Percentiles rank a stretch among this genome's conserved stretches.
These are phyloP conservation scores for Samia ricini DNA, from an alignment of 1,140 invertebrate genomes.

Conservation along the genomic window DNA sequence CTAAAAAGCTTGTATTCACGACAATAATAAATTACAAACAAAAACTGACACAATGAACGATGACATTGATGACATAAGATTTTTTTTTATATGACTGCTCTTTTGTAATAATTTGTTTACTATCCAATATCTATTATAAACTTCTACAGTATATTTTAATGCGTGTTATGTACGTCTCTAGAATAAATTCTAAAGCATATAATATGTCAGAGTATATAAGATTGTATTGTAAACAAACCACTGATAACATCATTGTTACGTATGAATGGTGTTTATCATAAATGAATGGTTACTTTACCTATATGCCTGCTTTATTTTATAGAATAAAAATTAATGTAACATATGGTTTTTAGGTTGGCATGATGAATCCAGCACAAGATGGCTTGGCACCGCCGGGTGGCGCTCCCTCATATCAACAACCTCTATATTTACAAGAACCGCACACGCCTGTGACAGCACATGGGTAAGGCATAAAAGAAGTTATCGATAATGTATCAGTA, in stretches of 20 bases:
- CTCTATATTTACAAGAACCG: conserved; percentile 81
- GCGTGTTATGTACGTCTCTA: not conserved
- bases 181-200: not conserved
- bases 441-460: conserved; percentile 77
- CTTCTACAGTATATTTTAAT: not conserved
- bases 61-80: no score
- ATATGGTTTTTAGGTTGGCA: conserved; percentile 63
- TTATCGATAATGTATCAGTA: no score
- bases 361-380: conserved; percentile 84
- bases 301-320: not conserved
- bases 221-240: not conserved
- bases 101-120: conserved; percentile 1
- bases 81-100: no score
- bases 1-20: no score
- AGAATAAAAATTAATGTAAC: not conserved
- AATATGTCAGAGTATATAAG: not conserved
- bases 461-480: no score
- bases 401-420: conserved; percentile 81
- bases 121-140: not conserved
- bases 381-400: conserved; percentile 82
- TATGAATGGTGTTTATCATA: not conserved
- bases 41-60: no score
- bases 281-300: no score
- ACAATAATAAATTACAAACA: no score
- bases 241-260: not conserved